Evolutionary conservation across 2,797 vertebrate species (phyloP).

Genomic region (Avahi laniger): DNA sequence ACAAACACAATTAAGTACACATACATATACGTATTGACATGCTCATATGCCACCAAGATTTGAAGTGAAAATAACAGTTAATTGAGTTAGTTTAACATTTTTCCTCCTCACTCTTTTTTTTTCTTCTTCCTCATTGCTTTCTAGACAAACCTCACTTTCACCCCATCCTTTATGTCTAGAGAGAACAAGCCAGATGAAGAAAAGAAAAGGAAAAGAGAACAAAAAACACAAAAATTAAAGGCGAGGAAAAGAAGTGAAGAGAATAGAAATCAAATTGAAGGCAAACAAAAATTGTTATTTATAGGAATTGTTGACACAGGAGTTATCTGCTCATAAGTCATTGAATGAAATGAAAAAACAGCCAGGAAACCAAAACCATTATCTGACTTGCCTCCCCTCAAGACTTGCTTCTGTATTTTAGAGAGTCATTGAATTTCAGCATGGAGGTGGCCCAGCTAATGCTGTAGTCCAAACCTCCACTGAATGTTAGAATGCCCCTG

Average conservation of each 20-base stretch:
- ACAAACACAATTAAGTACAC: neutral
- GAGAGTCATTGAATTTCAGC: neutral
- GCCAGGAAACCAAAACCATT: neutral
- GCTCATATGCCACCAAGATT: neutral
- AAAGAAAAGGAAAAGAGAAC: neutral
- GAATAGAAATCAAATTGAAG: neutral
- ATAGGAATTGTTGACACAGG: neutral
- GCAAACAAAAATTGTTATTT: neutral
- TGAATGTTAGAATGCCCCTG: slow-evolving; percentile 10
- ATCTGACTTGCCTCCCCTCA: neutral
- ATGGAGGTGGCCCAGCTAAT: neutral
- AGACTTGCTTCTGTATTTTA: neutral
- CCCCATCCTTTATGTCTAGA: neutral
- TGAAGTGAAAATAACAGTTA: neutral
- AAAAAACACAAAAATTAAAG: neutral
- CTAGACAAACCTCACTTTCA: neutral
- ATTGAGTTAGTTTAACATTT: neutral
- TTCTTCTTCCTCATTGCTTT: neutral
- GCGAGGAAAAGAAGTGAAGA: neutral
- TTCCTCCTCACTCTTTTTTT: neutral
- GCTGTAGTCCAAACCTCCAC: neutral
- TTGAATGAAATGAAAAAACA: neutral
- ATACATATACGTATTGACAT: neutral
- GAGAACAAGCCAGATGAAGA: neutral
- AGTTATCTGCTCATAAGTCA: neutral